Percentiles rank a stretch among this genome's conserved stretches.
Evolutionary conservation across 2,888 invertebrate genomes (phyloP).

Genomic region (Lamellibrachia columna): DNA sequence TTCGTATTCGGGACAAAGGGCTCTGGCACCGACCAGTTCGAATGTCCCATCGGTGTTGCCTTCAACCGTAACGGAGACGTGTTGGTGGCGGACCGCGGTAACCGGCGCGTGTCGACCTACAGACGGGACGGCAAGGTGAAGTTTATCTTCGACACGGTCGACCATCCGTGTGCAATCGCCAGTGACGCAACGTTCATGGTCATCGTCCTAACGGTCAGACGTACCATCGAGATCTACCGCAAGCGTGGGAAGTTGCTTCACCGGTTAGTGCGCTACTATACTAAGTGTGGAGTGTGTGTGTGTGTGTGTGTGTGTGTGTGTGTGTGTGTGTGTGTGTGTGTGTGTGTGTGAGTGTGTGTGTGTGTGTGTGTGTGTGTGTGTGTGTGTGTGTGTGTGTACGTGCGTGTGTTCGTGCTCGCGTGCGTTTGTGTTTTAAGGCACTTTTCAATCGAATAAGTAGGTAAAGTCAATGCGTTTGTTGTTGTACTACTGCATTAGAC

Average conservation of each 20-base stretch:
- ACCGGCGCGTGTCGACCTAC: constrained; percentile 46
- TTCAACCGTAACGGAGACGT: constrained; percentile 56
- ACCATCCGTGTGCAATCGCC: constrained; percentile 52
- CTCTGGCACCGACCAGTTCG: constrained; percentile 49
- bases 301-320: not conserved
- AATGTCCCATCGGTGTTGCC: constrained; percentile 55
- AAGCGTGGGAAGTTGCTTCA: constrained; percentile 39
- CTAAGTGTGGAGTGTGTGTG: not conserved
- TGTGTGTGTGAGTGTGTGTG: too few relatives aligned
- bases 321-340: too few relatives aligned
- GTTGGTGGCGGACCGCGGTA: constrained; percentile 59
- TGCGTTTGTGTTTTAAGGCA: too few relatives aligned
- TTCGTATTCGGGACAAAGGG: constrained; percentile 52
- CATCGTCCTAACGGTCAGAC: constrained; percentile 39
- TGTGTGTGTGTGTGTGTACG: too few relatives aligned
- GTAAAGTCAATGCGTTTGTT: too few relatives aligned
- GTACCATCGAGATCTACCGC: constrained; percentile 50
- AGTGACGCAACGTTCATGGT: constrained; percentile 51
- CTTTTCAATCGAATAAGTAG: too few relatives aligned
- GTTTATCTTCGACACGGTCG: constrained; percentile 44
- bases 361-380: too few relatives aligned
- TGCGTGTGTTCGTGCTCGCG: too few relatives aligned
- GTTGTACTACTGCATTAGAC: too few relatives aligned
- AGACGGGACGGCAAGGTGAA: constrained; percentile 48
- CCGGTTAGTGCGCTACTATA: not conserved